phyloP scores from a whole-genome alignment of 1,140 invertebrate species.

The Drosophila arawakana region DNA sequence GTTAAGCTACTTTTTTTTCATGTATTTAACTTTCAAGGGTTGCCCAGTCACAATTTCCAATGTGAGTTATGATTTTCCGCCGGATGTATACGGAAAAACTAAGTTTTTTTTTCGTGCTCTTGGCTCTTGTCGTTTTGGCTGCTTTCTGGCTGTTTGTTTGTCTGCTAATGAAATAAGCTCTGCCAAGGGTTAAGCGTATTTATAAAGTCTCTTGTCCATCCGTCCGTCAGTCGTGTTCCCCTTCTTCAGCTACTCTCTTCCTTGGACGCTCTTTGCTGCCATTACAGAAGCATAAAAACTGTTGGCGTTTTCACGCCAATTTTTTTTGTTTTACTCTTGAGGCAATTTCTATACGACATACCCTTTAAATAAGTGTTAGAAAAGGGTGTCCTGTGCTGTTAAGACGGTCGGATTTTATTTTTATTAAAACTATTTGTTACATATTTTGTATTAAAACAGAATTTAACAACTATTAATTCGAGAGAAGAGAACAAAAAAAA shows the following conservation, averaged over 20 bases:
- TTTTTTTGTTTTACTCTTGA: conserved; percentile 43
- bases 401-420: background rate
- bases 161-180: conserved; percentile 82
- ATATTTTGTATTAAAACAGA: no score
- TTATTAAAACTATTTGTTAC: no score
- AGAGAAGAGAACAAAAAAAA: no score
- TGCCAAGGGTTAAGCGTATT: conserved; percentile 82
- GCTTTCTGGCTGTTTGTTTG: conserved; percentile 58
- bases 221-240: background rate
- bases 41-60: conserved; percentile 20
- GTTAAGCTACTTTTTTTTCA: conserved; percentile 24
- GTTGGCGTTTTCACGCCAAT: conserved; percentile 84
- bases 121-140: background rate
- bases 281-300: conserved; percentile 67
- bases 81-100: conserved; percentile 76
- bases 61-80: conserved; percentile 84
- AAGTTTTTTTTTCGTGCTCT: conserved; percentile 40
- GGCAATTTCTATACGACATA: conserved; percentile 10
- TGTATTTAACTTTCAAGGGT: conserved; percentile 6
- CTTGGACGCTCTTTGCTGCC: conserved; percentile 10
- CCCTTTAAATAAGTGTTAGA: background rate
- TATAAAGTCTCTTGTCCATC: conserved; percentile 63
- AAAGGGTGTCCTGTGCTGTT: background rate
- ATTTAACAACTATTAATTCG: no score
- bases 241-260: background rate